Evolutionary conservation across 2,113 vertebrate genomes (phyloP), one percentile per base, ranked within the genome.

Genomic region (Benitochromis conjunctus): DNA sequence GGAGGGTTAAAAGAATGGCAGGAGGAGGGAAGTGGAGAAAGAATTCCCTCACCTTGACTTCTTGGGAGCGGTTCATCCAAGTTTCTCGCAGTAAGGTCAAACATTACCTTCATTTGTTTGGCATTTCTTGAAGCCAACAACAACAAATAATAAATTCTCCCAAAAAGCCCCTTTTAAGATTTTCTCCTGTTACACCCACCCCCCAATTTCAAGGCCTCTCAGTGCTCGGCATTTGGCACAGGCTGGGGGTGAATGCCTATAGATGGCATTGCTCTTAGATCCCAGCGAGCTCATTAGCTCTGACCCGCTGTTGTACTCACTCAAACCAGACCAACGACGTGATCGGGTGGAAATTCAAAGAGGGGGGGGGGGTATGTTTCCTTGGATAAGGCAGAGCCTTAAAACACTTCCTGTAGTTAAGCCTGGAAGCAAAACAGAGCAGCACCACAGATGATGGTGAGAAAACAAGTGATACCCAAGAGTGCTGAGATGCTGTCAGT

Each of bases 251-350:
- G 77, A 82, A 90, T 82, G 90, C 80, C 86, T 84, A 89, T 85
- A 86, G 82, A 92, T 91, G 87, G 89, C 77, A 81, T 76, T 88
- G 81, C 87, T 89, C 86, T 94, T 56, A 89, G 91, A 92, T 92
- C 88, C 87, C 82, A 92, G 84, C 48, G 11, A 84, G 91, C 89
- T 94, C 93, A 93, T 94, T 94, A 94, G 79, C 83, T 58, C 81
- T 46, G 81, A 80, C 91, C 93, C 26, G 88, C 94, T 95, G 92
- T 92, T 94, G 88, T 79, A 16, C 84, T 94, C 92, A 93, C 93
- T 94, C 94, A 93, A 93, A 91, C 83, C 88, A 92, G 88, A 90
- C 88, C 74, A 79, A 88, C 90, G 85, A 87, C 66, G 16, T 89
- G 86, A 86, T 89, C 8, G 16, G 82, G 84, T 82, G 82, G 89